Conservation (phyloP, 2,113 vertebrate genomes). For the Cyphomyrus discorhynchus region DNA sequence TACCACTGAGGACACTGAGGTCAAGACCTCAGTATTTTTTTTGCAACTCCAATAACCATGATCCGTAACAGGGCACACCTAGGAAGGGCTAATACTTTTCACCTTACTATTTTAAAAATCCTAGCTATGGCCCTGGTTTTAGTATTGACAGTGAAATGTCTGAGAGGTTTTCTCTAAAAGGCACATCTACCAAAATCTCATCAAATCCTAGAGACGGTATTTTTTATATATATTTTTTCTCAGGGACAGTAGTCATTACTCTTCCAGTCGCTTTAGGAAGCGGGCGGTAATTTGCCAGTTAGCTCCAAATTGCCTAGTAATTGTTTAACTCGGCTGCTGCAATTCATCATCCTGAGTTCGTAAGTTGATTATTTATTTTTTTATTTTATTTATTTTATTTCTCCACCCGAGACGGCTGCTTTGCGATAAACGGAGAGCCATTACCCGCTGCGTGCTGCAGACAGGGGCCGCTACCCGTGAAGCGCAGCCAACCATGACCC, state of each 20-base stretch:
- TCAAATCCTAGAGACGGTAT: constrained; percentile 1
- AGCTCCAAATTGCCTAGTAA: constrained; percentile 49
- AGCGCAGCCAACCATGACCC: constrained; percentile 27
- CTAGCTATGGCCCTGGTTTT: background rate
- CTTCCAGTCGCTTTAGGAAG: constrained; percentile 35
- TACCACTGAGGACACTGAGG: background rate
- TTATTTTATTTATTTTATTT: background rate
- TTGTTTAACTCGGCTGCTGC: constrained; percentile 52
- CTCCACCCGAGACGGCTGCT: constrained; percentile 20
- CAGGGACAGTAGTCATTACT: constrained; percentile 39
- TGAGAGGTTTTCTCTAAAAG: background rate
- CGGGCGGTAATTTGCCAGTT: constrained; percentile 37
- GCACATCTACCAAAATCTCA: background rate
- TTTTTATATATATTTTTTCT: constrained; percentile 19
- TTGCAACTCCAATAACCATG: background rate
- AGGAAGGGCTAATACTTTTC: background rate
- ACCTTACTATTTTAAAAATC: background rate
- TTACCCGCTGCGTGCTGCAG: background rate
- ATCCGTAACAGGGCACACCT: background rate
- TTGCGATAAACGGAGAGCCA: background rate
- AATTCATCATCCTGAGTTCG: constrained; percentile 60
- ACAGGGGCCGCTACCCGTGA: constrained; percentile 42
- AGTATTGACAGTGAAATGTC: background rate
- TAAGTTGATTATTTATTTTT: constrained; percentile 28
- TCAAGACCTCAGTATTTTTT: background rate